Conservation (phyloP, 2,888 invertebrate genomes). For the Girardia tigrina region DNA sequence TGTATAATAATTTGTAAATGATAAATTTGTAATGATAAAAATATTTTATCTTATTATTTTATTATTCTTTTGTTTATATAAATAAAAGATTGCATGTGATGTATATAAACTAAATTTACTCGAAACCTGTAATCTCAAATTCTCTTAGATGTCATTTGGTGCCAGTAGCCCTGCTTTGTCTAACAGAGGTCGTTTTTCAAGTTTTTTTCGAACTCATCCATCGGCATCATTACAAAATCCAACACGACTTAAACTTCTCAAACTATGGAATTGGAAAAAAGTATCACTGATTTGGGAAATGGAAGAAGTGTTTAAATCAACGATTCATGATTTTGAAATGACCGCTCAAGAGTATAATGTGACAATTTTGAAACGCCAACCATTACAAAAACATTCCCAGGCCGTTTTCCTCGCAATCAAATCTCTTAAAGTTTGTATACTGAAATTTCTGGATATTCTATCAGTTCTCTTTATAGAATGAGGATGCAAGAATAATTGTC, state of each 20-base stretch:
- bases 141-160: slow-evolving; percentile 77
- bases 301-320: slow-evolving; percentile 71
- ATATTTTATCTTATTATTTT: too few species aligned
- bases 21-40: too few species aligned
- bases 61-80: too few species aligned
- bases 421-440: not conserved
- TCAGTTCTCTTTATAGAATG: not conserved
- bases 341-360: not conserved
- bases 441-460: too few species aligned
- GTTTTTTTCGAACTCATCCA: slow-evolving; percentile 92
- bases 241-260: slow-evolving; percentile 82
- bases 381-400: not conserved
- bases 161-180: slow-evolving; percentile 94
- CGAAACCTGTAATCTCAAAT: too few species aligned
- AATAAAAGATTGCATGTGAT: too few species aligned
- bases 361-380: not conserved
- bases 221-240: slow-evolving; percentile 98
- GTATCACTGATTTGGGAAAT: slow-evolving; percentile 94
- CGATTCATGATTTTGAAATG: slow-evolving; percentile 37
- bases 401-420: not conserved
- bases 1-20: too few species aligned
- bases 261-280: slow-evolving; percentile 89
- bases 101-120: too few species aligned
- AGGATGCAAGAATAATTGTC: slow-evolving; percentile 86
- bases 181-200: slow-evolving; percentile 86